Conservation (phyloP, 2,113 vertebrate genomes). For the Indri indri region DNA sequence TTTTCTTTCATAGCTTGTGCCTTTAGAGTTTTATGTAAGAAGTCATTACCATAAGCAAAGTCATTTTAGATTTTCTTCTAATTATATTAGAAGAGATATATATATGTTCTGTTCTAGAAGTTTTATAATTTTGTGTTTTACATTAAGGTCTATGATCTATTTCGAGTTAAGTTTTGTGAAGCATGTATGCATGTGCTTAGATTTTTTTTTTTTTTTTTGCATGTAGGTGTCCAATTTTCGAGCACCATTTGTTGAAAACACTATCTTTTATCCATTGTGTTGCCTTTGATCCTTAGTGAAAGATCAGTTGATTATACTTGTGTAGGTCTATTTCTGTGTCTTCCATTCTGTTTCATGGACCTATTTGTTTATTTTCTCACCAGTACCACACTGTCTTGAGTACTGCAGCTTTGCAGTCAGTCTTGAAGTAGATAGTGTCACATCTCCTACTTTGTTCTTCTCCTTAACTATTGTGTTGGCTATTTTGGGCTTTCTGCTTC, state of each 20-base stretch:
- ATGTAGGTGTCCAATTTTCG: background rate
- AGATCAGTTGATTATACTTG: background rate
- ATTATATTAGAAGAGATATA: too few relatives aligned
- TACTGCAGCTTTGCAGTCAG: background rate
- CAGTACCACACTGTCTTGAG: background rate
- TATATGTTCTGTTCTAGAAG: background rate
- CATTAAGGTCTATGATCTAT: background rate
- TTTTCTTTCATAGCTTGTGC: background rate
- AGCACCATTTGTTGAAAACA: background rate
- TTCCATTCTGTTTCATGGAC: background rate
- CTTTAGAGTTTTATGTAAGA: background rate
- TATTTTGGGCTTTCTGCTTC: background rate
- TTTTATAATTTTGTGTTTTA: background rate
- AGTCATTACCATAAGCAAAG: background rate
- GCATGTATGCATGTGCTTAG: background rate
- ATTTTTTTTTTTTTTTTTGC: background rate
- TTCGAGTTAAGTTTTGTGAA: background rate
- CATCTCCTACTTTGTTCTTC: background rate
- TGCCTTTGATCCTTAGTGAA: background rate
- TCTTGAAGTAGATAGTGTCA: background rate
- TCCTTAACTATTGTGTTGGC: background rate
- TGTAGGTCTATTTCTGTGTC: background rate
- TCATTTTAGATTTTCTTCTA: background rate
- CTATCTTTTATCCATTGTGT: background rate
- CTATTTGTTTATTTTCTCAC: background rate